Conservation (phyloP, 2,888 invertebrate genomes). For the Eupithecia exiguata region DNA sequence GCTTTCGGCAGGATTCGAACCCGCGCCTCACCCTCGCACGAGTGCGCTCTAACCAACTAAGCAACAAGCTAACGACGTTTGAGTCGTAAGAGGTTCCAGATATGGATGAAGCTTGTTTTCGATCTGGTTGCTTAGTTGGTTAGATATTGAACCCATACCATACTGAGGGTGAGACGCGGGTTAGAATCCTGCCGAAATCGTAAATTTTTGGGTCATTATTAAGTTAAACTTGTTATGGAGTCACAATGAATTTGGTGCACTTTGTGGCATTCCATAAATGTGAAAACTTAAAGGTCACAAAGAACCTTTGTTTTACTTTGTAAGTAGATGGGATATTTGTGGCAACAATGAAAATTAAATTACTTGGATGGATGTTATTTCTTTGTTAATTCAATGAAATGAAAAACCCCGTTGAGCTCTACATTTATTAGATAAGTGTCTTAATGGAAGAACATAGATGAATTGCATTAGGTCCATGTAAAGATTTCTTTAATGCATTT, state of each 20-base stretch:
- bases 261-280: neutral
- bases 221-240: neutral
- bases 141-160: too few relatives aligned
- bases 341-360: neutral
- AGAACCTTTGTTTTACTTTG: neutral
- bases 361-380: neutral
- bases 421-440: neutral
- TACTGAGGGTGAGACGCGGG: too few relatives aligned
- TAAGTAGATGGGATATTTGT: neutral
- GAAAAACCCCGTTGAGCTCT: neutral
- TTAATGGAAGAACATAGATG: neutral
- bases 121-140: too few relatives aligned
- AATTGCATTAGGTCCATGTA: slow-evolving; percentile 1
- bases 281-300: neutral
- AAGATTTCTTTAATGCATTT: neutral
- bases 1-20: too few relatives aligned
- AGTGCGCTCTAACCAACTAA: too few relatives aligned
- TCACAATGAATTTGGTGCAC: neutral
- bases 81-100: too few relatives aligned
- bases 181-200: too few relatives aligned
- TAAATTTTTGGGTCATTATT: too few relatives aligned
- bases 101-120: too few relatives aligned
- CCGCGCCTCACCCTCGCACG: too few relatives aligned
- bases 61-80: too few relatives aligned
- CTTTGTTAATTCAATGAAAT: neutral